phyloP scores from a whole-genome alignment of 2,888 invertebrate species.

The Conus canariensis region DNA sequence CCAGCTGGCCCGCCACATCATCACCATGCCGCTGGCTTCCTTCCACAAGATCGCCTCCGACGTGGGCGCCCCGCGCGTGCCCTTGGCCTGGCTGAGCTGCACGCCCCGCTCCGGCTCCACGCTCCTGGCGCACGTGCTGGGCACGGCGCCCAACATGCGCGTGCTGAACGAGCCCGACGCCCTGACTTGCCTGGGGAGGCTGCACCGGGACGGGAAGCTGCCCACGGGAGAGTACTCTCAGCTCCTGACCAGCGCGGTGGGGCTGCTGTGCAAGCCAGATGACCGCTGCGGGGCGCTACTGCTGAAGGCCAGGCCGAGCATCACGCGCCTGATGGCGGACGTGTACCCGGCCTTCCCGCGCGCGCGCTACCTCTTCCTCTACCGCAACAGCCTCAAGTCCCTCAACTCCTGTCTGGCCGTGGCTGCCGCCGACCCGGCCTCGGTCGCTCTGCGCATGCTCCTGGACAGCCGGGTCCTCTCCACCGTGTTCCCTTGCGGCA shows the following conservation, averaged over 20 bases:
- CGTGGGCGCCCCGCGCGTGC: conserved; percentile 69
- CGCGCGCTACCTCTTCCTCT: conserved; percentile 68
- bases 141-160: conserved; percentile 65
- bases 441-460: conserved; percentile 62
- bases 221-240: conserved; percentile 67
- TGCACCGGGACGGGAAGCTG: conserved; percentile 60
- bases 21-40: conserved; percentile 72
- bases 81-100: conserved; percentile 67
- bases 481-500: conserved; percentile 64
- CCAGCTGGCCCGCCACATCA: conserved; percentile 63
- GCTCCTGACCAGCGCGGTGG: conserved; percentile 66
- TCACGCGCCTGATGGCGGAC: conserved; percentile 66
- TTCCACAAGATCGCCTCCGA: conserved; percentile 73
- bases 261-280: conserved; percentile 71
- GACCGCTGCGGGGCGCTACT: conserved; percentile 66
- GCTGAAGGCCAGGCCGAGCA: conserved; percentile 65
- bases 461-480: conserved; percentile 66
- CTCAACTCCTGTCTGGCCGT: conserved; percentile 67
- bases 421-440: conserved; percentile 62
- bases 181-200: conserved; percentile 65
- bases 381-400: conserved; percentile 70
- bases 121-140: conserved; percentile 65
- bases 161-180: conserved; percentile 70
- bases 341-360: conserved; percentile 64
- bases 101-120: conserved; percentile 72